Conservation (phyloP, 2,888 invertebrate species). For the Ichneumoninae sp. region DNA sequence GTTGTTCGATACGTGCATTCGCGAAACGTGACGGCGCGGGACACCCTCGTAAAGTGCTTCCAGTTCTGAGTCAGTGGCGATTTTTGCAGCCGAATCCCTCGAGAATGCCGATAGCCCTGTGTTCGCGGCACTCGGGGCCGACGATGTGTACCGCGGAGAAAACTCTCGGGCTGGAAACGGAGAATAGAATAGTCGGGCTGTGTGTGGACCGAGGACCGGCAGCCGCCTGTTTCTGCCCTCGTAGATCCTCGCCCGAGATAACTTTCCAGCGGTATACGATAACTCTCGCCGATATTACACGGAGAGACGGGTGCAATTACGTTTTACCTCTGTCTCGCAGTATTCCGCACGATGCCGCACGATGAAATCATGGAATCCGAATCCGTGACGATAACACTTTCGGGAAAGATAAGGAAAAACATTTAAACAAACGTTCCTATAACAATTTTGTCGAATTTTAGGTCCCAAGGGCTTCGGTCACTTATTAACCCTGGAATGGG, state of each 20-base stretch:
- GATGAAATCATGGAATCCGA: neutral
- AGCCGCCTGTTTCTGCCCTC: conserved; percentile 52
- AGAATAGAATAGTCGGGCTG: conserved; percentile 14
- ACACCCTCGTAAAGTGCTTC: conserved; percentile 81
- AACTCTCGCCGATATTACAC: conserved; percentile 62
- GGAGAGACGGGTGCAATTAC: conserved; percentile 57
- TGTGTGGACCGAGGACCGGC: conserved; percentile 22
- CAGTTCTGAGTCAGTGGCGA: conserved; percentile 80
- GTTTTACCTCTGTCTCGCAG: conserved; percentile 45
- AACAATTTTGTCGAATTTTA: no score
- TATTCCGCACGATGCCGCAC: neutral
- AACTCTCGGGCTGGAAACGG: conserved; percentile 24
- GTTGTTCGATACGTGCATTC: conserved; percentile 68
- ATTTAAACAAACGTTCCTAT: no score
- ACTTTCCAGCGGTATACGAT: conserved; percentile 40
- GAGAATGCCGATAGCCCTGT: conserved; percentile 79
- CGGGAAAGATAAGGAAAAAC: no score
- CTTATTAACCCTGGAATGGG: no score
- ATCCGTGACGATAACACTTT: no score
- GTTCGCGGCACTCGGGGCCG: conserved; percentile 28
- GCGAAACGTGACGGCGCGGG: conserved; percentile 81
- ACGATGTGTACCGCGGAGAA: conserved; percentile 35
- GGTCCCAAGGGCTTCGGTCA: no score
- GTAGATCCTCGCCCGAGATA: conserved; percentile 61
- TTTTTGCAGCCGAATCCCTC: conserved; percentile 78